Evolutionary conservation across 1,140 invertebrate species (phyloP), one percentile per base, ranked within the genome.

Genomic region (Cydia pomonella): DNA sequence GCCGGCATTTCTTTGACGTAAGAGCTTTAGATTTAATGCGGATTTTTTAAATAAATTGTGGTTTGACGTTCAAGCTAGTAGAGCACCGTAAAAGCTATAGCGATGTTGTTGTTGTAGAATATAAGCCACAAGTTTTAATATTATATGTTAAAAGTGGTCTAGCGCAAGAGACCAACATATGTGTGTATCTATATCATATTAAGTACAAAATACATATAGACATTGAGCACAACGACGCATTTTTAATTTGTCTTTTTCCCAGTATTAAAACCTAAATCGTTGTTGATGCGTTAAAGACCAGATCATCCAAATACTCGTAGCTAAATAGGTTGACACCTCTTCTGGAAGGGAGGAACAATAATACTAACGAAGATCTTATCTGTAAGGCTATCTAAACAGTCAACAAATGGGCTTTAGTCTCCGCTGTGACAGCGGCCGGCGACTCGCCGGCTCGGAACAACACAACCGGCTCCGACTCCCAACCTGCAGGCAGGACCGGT

Each of bases 401-500:
- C 59, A 74, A 73, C 69, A 75, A 63, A 69, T 80, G 83, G 81
- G 77, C 74, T 79, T 80, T 86, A 82, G 80, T 84, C 84, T 84
- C 76, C 76, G 78, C 71, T 78, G 75, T 50, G 73, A 82, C 77
- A 82, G 76, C 38, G 29, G 69, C 62, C 80, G 83, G 79, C 80
- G 78, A n/a, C n/a, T 81, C 80, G 81, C 80, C 82, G 84, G 80
- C n/a, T 82, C 21, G 53, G 73, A 59, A 64, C 64, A 72, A 72
- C 27, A 50, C 12, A 71, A 73, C 10, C 59, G 71, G 64, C 73
- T 63, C 13, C 47, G 73, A 73, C 27, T 82, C 78, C 88, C 87
- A 90, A 97, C 96, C 96, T 94, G 96, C 94, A 84, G 95, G 94
- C 81, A 95, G 93, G 79, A 97, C 93, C 77, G 96, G 96, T 86